A percentile compares a stretch with the other conserved stretches of the same genome.
Evolutionary conservation across 2,113 vertebrate species (phyloP).

Genomic region (Athene cunicularia): DNA sequence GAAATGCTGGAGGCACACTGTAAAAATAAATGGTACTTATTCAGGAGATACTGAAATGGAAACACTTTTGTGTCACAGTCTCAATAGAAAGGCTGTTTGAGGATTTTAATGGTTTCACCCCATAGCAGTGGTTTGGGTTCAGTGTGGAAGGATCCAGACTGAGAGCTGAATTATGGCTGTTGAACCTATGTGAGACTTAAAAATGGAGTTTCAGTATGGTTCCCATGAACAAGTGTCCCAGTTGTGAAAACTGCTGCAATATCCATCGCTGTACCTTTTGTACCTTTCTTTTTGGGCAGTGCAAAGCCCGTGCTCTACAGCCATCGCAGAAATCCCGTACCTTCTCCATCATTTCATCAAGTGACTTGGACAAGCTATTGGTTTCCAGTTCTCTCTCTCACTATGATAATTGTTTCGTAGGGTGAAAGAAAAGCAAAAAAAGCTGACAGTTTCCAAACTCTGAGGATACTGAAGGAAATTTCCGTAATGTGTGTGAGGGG

Average conservation of each 20-base stretch:
- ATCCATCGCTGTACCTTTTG: neutral
- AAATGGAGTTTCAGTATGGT: neutral
- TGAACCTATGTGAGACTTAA: neutral
- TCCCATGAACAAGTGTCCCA: neutral
- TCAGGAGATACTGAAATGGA: constrained; percentile 4
- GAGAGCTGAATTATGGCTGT: neutral
- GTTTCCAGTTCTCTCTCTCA: neutral
- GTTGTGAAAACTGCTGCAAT: neutral
- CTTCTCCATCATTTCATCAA: neutral
- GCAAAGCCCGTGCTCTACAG: neutral
- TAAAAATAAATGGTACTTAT: constrained; percentile 14
- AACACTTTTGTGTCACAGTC: neutral
- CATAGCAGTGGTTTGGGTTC: neutral
- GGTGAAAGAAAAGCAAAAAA: neutral
- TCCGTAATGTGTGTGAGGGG: neutral
- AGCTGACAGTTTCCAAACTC: neutral
- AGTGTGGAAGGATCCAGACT: neutral
- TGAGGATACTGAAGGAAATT: neutral
- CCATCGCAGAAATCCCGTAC: neutral
- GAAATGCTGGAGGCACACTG: constrained; percentile 20
- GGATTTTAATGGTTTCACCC: neutral
- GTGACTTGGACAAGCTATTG: neutral
- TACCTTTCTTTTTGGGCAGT: neutral
- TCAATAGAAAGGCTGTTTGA: neutral
- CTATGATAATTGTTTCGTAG: neutral